Conservation (phyloP, 1,140 invertebrate genomes). For the Leptinotarsa defecta region DNA sequence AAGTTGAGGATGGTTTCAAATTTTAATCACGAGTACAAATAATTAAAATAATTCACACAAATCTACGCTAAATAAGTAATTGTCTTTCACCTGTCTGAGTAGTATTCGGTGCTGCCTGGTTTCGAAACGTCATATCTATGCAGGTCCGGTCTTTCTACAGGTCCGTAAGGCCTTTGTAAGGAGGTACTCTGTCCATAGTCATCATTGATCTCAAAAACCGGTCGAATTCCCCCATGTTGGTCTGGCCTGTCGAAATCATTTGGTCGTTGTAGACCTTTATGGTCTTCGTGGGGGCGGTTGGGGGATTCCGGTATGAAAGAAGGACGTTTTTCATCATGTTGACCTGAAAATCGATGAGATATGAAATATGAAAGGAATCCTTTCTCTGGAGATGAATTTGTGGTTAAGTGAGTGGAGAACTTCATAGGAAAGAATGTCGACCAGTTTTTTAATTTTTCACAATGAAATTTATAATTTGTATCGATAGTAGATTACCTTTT, state of each 20-base stretch:
- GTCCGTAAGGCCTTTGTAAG: neutral
- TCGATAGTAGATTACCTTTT: no score
- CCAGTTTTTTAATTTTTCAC: no score
- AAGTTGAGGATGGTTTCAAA: no score
- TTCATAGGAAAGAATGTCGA: no score
- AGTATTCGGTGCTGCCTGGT: neutral
- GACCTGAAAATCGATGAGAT: no score
- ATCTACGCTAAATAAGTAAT: no score
- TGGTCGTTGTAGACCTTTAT: constrained; percentile 15
- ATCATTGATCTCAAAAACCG: neutral
- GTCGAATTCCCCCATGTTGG: neutral
- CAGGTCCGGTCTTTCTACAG: neutral
- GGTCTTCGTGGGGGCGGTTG: constrained; percentile 36
- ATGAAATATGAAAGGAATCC: no score
- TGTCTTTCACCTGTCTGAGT: neutral
- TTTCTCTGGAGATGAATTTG: no score
- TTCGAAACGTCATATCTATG: constrained; percentile 3
- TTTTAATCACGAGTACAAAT: no score
- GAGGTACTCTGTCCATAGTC: neutral
- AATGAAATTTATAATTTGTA: no score
- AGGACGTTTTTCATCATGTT: constrained; percentile 20
- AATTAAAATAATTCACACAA: no score
- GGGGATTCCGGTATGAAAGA: constrained; percentile 34
- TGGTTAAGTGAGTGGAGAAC: no score
- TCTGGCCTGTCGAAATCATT: constrained; percentile 28